These are phyloP conservation scores for Mamestra configurata DNA, from an alignment of 1,140 invertebrate genomes.

Conservation along the genomic window DNA sequence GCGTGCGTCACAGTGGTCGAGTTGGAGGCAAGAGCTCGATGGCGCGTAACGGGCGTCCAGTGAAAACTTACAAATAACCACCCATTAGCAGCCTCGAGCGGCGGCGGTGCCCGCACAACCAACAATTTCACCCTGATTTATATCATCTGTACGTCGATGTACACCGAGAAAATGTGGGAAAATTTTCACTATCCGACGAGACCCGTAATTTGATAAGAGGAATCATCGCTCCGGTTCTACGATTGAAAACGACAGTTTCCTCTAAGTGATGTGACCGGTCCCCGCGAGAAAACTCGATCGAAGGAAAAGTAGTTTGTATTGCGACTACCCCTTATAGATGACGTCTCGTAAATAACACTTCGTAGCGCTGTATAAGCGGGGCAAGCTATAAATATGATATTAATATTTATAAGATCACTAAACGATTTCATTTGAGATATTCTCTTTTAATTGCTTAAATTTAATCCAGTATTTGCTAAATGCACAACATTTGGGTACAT, in stretches of 20 bases:
- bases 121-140: slow-evolving; percentile 85
- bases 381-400: not conserved
- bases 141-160: slow-evolving; percentile 76
- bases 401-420: slow-evolving; percentile 25
- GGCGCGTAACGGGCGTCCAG: slow-evolving; percentile 80
- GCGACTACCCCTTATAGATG: slow-evolving; percentile 73
- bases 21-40: slow-evolving; percentile 54
- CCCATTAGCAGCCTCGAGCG: slow-evolving; percentile 80
- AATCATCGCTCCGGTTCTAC: slow-evolving; percentile 80
- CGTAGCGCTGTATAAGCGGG: not conserved
- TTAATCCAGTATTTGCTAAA: not conserved
- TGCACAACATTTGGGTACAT: not conserved
- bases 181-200: slow-evolving; percentile 80
- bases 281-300: slow-evolving; percentile 80
- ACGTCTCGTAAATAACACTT: slow-evolving; percentile 45
- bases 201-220: slow-evolving; percentile 84
- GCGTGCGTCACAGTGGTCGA: slow-evolving; percentile 46
- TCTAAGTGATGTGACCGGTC: slow-evolving; percentile 76
- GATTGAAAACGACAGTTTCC: slow-evolving; percentile 86
- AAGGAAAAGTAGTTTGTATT: slow-evolving; percentile 77
- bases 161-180: slow-evolving; percentile 84
- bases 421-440: not conserved
- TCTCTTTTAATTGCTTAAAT: slow-evolving; percentile 4
- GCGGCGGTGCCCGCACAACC: slow-evolving; percentile 68
- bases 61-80: slow-evolving; percentile 84